phyloP scores from a whole-genome alignment of 2,797 vertebrate species.

The Nasua narica region DNA sequence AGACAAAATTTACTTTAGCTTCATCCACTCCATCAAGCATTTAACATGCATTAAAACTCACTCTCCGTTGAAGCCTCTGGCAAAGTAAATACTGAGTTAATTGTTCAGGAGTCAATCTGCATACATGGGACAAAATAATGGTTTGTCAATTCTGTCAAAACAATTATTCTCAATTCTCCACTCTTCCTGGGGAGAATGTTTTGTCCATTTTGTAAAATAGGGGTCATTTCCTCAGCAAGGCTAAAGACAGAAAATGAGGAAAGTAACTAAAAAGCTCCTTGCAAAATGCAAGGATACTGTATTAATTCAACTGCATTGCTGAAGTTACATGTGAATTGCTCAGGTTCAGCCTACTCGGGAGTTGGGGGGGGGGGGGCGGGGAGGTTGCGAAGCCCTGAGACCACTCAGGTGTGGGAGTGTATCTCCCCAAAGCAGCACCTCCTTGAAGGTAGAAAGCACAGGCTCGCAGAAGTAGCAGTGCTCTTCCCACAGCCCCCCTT shows the following conservation, averaged over 20 bases:
- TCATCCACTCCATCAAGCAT: neutral
- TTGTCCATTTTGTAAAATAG: neutral
- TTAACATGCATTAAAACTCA: neutral
- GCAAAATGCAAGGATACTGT: neutral
- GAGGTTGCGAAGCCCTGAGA: neutral
- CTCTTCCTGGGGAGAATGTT: neutral
- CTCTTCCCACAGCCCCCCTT: neutral
- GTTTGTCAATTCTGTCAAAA: neutral
- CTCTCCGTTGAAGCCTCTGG: neutral
- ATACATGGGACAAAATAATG: neutral
- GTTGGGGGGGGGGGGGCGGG: rapidly evolving
- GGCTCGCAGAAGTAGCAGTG: too few species aligned
- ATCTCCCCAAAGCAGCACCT: neutral
- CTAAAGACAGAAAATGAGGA: neutral
- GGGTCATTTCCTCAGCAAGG: neutral
- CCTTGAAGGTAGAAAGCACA: neutral
- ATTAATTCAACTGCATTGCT: neutral
- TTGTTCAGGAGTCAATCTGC: neutral
- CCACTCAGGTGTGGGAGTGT: too few species aligned
- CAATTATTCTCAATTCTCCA: neutral
- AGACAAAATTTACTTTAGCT: neutral
- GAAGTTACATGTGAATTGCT: neutral
- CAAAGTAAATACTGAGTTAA: neutral
- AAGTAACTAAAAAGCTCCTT: neutral
- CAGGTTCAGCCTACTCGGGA: neutral